Evolutionary conservation across 2,113 vertebrate species (phyloP), one percentile per base, ranked within the genome.

Genomic region (Corythornis madagascariensis): DNA sequence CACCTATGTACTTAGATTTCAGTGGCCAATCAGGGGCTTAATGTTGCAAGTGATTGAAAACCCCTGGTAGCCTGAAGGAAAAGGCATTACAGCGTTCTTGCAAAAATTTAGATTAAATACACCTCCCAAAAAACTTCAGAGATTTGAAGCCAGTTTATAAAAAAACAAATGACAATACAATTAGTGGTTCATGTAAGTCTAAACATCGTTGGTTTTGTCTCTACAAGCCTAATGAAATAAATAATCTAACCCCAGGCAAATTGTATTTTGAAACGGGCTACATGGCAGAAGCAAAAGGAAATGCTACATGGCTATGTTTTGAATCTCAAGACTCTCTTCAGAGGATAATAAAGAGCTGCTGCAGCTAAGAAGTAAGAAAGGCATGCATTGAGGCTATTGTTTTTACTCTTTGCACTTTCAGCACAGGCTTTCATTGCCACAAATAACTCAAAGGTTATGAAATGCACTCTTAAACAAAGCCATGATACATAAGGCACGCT

Each of bases 101-200:
- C 82, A 70, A 93, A 92, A 95, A 96, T 56, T 93, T 73, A 91
- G 79, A 90, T 78, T 91, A 94, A 96, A 91, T 88, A 86, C 73
- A 79, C 76, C 83, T 95, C 55, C 2, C 70, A 55, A 82, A 87
- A 67, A 70, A 40, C 73, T 81, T 65, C 61, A 83, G 53, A 91
- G 43, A 48, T 87, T 55, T 59, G 72, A 20, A 80, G 73, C 64
- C 38, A 89, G 93, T 80, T 90, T 92, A 72, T 77, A 47, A 79
- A 78, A 65, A 88, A 89, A 5, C 33, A 72, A 92, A 48, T 10
- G 35, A 61, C 52, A 74, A 53, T 48, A 60, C 64, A 94, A 85
- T 88, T 75, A 91, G 81, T 56, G 75, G 92, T 55, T 75, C 82
- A 31, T 64, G 33, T 43, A 87, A 94, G 94, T 70, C 50, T 90